These are phyloP conservation scores for Electrona antarctica DNA, from an alignment of 2,113 vertebrate genomes.

Conservation along the genomic window DNA sequence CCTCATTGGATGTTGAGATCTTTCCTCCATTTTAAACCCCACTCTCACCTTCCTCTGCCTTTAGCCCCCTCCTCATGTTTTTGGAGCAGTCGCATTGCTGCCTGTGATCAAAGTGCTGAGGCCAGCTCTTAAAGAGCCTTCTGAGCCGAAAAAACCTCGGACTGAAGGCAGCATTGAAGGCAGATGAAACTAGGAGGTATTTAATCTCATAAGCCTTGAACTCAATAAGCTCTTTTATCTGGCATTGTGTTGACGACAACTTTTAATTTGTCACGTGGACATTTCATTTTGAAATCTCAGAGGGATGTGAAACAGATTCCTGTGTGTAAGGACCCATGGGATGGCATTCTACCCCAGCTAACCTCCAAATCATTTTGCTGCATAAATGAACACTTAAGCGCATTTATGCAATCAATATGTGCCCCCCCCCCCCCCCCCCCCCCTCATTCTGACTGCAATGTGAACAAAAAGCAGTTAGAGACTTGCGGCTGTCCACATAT, in stretches of 20 bases:
- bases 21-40: conserved; percentile 52
- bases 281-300: background rate
- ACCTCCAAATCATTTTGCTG: conserved; percentile 5
- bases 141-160: conserved; percentile 12
- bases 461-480: conserved; percentile 43
- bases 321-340: background rate
- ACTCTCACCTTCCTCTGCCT: conserved; percentile 18
- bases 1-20: conserved; percentile 8
- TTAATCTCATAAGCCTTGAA: too few relatives aligned
- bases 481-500: conserved; percentile 52
- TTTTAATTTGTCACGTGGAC: background rate
- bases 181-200: conserved; percentile 5
- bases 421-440: too few relatives aligned
- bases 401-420: conserved; percentile 48
- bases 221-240: background rate
- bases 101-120: conserved; percentile 33
- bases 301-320: background rate
- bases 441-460: background rate
- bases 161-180: conserved; percentile 5
- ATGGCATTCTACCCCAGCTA: background rate
- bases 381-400: conserved; percentile 12
- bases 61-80: background rate
- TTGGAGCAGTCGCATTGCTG: conserved; percentile 15
- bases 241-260: background rate
- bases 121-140: conserved; percentile 13